Conservation (phyloP, 1,140 invertebrate species). For the Brachionus koreanus region DNA sequence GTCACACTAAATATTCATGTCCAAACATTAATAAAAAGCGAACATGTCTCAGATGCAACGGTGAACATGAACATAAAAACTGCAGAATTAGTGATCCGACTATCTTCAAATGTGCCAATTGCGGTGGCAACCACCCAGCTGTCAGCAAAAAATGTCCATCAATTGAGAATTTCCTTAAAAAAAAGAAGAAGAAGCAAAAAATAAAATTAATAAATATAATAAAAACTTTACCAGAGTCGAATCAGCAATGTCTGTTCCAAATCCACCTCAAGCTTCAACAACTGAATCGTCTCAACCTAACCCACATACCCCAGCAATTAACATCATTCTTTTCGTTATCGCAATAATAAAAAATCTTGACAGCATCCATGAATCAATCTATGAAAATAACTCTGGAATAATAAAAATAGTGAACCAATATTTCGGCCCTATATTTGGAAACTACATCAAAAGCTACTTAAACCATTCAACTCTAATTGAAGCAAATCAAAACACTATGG, state of each 20-base stretch:
- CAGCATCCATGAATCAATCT: neutral
- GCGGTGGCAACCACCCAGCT: neutral
- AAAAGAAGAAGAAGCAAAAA: neutral
- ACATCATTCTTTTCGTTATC: neutral
- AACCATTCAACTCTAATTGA: neutral
- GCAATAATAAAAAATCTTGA: neutral
- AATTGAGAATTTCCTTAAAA: conserved; percentile 13
- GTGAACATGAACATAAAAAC: neutral
- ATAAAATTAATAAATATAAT: neutral
- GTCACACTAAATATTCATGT: neutral
- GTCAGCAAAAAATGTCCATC: neutral
- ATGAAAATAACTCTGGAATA: neutral
- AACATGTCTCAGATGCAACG: neutral
- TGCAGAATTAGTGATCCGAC: neutral
- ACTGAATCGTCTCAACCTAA: neutral
- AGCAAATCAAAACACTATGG: neutral
- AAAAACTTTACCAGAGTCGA: neutral
- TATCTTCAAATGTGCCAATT: neutral
- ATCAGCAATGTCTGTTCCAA: neutral
- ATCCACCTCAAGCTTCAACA: neutral
- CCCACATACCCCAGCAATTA: neutral
- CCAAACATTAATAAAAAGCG: neutral
- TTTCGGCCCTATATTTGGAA: neutral
- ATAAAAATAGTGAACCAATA: neutral
- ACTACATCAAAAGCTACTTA: neutral